Evolutionary conservation across 2,888 invertebrate genomes (phyloP).

Genomic region (Atrina japonica): DNA sequence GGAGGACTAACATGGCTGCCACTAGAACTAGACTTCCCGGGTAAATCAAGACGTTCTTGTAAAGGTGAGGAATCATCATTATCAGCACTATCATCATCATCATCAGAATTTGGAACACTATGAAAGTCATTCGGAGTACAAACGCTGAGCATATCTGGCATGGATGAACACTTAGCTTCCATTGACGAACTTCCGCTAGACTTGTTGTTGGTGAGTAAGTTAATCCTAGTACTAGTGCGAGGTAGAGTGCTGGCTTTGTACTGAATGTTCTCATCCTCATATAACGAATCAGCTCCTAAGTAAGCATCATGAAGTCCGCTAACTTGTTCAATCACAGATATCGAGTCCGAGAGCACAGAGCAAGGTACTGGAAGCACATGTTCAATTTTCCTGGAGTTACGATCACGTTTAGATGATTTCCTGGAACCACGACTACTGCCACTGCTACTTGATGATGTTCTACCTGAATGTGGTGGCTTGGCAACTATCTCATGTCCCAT

Average conservation of each 20-base stretch:
- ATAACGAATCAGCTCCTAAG: slow-evolving; percentile 59
- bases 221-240: slow-evolving; percentile 63
- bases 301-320: slow-evolving; percentile 52
- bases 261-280: slow-evolving; percentile 51
- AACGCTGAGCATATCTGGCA: slow-evolving; percentile 60
- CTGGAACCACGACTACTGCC: slow-evolving; percentile 51
- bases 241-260: slow-evolving; percentile 65
- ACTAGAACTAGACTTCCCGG: slow-evolving; percentile 72
- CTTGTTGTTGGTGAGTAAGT: slow-evolving; percentile 56
- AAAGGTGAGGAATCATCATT: slow-evolving; percentile 52
- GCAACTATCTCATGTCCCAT: slow-evolving; percentile 43
- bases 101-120: slow-evolving; percentile 55
- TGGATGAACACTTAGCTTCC: slow-evolving; percentile 58
- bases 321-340: slow-evolving; percentile 59
- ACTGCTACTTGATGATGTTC: slow-evolving; percentile 48
- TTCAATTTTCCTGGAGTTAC: slow-evolving; percentile 52
- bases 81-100: slow-evolving; percentile 38
- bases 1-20: slow-evolving; percentile 52
- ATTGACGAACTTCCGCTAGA: slow-evolving; percentile 63
- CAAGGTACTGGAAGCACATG: slow-evolving; percentile 57
- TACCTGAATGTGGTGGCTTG: slow-evolving; percentile 57
- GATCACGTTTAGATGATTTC: slow-evolving; percentile 50
- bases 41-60: slow-evolving; percentile 61
- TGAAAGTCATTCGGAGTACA: slow-evolving; percentile 50
- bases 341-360: slow-evolving; percentile 51